These are phyloP conservation scores for Malurus splendens DNA, from an alignment of 2,797 vertebrate genomes.

Conservation along the genomic window DNA sequence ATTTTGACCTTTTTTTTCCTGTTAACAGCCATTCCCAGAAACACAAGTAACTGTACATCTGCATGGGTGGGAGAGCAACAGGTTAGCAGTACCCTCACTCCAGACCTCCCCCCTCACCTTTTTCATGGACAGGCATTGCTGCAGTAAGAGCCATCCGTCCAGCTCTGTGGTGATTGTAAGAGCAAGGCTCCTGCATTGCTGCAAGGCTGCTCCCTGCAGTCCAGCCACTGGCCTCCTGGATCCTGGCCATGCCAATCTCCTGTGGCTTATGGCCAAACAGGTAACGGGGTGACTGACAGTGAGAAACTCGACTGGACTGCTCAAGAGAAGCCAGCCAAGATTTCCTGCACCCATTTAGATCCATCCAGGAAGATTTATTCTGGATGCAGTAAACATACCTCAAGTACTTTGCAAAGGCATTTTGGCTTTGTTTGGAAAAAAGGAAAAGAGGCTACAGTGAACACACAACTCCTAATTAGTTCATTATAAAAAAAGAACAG, in stretches of 20 bases:
- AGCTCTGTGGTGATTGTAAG: accelerated
- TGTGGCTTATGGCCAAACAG: background rate
- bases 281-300: background rate
- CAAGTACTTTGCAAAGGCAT: background rate
- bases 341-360: background rate
- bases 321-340: background rate
- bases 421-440: background rate
- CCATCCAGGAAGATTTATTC: background rate
- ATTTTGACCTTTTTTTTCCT: background rate
- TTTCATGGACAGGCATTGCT: background rate
- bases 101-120: background rate
- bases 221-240: background rate
- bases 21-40: background rate
- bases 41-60: background rate
- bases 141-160: background rate
- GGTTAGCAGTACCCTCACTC: accelerated
- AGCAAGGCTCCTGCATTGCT: background rate
- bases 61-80: background rate
- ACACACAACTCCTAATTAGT: background rate
- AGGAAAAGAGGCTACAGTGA: background rate
- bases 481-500: background rate
- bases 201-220: background rate
- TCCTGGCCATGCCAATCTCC: background rate
- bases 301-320: background rate
- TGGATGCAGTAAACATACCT: background rate